Evolutionary conservation across 2,113 vertebrate species (phyloP).

Genomic region (Guaruba guarouba): DNA sequence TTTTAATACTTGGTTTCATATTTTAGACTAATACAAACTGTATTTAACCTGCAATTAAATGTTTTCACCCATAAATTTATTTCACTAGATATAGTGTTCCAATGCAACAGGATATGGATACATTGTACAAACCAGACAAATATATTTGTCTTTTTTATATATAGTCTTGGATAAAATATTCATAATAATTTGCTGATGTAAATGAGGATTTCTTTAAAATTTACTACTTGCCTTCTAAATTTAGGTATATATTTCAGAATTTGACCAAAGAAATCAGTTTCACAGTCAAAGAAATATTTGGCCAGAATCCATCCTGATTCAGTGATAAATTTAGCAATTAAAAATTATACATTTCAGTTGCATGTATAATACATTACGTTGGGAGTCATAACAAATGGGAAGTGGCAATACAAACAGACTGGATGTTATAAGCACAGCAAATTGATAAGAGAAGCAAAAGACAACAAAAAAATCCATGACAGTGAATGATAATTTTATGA

Average conservation of each 20-base stretch:
- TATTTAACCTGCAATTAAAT: conserved; percentile 14
- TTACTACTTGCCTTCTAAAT: not conserved
- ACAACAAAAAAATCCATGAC: not conserved
- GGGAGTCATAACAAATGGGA: not conserved
- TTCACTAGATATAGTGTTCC: not conserved
- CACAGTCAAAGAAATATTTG: not conserved
- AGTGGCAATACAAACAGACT: not conserved
- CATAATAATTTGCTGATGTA: not conserved
- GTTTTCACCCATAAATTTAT: not conserved
- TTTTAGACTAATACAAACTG: conserved; percentile 9
- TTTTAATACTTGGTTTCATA: conserved; percentile 22
- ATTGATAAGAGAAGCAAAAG: not conserved
- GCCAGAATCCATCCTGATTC: not conserved
- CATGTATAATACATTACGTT: not conserved
- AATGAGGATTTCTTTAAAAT: not conserved
- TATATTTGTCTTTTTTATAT: not conserved
- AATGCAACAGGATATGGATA: not conserved
- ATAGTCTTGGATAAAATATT: not conserved
- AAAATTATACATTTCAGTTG: not conserved
- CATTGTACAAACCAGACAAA: not conserved
- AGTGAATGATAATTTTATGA: not conserved
- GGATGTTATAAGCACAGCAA: not conserved
- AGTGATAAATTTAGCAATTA: not conserved
- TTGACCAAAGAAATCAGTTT: not conserved
- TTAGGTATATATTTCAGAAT: not conserved